Evolutionary conservation across 2,113 vertebrate species (phyloP).

Genomic region (Hemicordylus capensis): DNA sequence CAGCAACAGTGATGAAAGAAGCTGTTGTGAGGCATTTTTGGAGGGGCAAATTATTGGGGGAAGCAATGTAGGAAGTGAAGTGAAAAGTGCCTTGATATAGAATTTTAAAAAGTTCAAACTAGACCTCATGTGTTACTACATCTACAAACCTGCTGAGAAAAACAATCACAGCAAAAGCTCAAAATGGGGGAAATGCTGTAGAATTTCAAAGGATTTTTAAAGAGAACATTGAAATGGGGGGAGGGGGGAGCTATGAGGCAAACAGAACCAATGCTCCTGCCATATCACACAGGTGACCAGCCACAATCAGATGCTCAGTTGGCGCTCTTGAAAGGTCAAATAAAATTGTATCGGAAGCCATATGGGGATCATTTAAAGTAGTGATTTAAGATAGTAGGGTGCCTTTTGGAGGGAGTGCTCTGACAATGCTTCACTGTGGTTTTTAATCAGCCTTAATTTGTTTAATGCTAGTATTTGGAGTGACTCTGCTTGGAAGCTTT

Average conservation of each 20-base stretch:
- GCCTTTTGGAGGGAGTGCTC: constrained; percentile 39
- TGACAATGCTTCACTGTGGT: constrained; percentile 35
- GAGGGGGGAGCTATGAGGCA: constrained; percentile 4
- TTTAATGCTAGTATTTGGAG: constrained; percentile 53
- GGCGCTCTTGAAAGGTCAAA: constrained; percentile 65
- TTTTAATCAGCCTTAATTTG: constrained; percentile 60
- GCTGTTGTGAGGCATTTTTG: background rate
- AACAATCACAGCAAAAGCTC: background rate
- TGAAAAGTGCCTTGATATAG: background rate
- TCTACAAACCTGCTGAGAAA: constrained; percentile 16
- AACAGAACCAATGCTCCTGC: constrained; percentile 18
- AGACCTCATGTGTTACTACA: background rate
- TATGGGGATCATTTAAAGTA: constrained; percentile 60
- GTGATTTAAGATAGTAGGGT: constrained; percentile 57
- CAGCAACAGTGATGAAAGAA: background rate
- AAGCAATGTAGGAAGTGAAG: background rate
- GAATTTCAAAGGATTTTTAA: constrained; percentile 10
- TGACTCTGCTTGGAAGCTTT: constrained; percentile 32
- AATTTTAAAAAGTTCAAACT: background rate
- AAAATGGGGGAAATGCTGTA: constrained; percentile 15
- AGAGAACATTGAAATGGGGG: background rate
- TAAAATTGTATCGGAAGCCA: constrained; percentile 62
- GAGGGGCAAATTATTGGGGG: background rate
- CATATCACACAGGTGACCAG: constrained; percentile 28
- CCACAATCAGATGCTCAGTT: constrained; percentile 44